phyloP scores from a whole-genome alignment of 53 echinoderm and acorn worm genomes.

The Patiria pectinifera region DNA sequence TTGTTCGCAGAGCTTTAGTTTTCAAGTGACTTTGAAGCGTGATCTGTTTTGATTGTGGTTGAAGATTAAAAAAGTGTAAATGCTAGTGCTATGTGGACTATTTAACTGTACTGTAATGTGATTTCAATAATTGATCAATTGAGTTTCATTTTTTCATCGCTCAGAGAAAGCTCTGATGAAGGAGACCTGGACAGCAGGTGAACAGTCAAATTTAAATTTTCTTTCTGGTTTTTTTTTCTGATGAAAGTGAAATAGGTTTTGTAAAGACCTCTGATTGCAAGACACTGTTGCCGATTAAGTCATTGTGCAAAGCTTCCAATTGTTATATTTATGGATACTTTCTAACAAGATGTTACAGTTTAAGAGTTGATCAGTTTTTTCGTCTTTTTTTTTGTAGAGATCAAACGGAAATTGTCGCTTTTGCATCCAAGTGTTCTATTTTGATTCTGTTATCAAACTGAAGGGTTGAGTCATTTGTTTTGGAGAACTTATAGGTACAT shows the following conservation, averaged over 20 bases:
- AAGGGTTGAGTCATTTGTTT: too few relatives aligned
- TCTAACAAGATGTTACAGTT: too few relatives aligned
- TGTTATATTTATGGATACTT: too few relatives aligned
- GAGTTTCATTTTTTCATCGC: background rate
- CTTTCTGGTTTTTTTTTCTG: background rate
- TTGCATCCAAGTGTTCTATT: too few relatives aligned
- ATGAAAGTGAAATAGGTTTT: background rate
- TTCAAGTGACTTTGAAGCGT: background rate
- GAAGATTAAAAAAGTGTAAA: background rate
- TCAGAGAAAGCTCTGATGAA: constrained; percentile 48
- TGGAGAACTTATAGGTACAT: too few relatives aligned
- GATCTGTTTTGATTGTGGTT: background rate
- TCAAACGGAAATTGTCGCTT: too few relatives aligned
- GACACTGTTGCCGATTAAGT: too few relatives aligned
- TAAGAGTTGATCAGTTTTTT: too few relatives aligned
- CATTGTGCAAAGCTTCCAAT: too few relatives aligned
- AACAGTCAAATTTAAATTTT: background rate
- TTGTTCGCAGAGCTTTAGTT: too few relatives aligned
- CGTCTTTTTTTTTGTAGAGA: too few relatives aligned
- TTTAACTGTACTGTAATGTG: background rate
- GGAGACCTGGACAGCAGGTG: constrained; percentile 56
- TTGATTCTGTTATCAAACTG: too few relatives aligned
- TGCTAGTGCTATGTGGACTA: background rate
- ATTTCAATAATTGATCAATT: background rate
- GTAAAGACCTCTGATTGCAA: background rate